These are phyloP conservation scores for Champsocephalus gunnari DNA, from an alignment of 2,797 vertebrate genomes.

Conservation along the genomic window DNA sequence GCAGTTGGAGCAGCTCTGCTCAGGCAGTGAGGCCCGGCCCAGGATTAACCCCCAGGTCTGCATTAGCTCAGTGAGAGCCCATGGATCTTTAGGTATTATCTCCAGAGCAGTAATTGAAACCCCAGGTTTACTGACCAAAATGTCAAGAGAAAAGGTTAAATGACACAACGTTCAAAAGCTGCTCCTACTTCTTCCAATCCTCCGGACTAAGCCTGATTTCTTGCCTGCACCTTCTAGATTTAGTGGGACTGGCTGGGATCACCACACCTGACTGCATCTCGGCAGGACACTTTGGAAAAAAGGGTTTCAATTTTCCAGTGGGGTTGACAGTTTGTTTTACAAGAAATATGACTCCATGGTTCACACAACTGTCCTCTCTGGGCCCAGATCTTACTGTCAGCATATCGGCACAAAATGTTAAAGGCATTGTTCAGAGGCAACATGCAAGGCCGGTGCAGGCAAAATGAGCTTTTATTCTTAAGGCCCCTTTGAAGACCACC, in stretches of 20 bases:
- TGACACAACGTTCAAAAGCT: slow-evolving; percentile 29
- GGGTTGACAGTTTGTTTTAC: slow-evolving; percentile 6
- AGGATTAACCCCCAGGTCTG: slow-evolving; percentile 59
- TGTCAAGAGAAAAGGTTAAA: slow-evolving; percentile 52
- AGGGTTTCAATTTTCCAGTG: not conserved
- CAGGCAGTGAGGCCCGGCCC: slow-evolving; percentile 34
- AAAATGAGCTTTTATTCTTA: slow-evolving; percentile 1
- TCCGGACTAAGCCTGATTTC: not conserved
- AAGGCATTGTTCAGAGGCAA: not conserved
- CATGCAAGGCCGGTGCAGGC: not conserved
- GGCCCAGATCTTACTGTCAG: slow-evolving; percentile 18
- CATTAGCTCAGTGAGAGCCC: slow-evolving; percentile 36
- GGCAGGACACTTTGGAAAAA: not conserved
- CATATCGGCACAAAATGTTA: slow-evolving; percentile 15
- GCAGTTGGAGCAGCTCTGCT: slow-evolving; percentile 28
- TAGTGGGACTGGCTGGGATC: slow-evolving; percentile 16
- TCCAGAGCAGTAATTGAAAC: slow-evolving; percentile 44
- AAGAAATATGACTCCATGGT: slow-evolving; percentile 7
- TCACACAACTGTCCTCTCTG: slow-evolving; percentile 23
- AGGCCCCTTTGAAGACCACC: not conserved
- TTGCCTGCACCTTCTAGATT: slow-evolving; percentile 10
- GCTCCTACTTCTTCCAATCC: slow-evolving; percentile 6
- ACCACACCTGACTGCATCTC: slow-evolving; percentile 16
- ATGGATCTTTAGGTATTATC: slow-evolving; percentile 56
- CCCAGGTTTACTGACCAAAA: slow-evolving; percentile 36